These are phyloP conservation scores for Pararge aegeria DNA, from an alignment of 1,140 invertebrate genomes.

Conservation along the genomic window DNA sequence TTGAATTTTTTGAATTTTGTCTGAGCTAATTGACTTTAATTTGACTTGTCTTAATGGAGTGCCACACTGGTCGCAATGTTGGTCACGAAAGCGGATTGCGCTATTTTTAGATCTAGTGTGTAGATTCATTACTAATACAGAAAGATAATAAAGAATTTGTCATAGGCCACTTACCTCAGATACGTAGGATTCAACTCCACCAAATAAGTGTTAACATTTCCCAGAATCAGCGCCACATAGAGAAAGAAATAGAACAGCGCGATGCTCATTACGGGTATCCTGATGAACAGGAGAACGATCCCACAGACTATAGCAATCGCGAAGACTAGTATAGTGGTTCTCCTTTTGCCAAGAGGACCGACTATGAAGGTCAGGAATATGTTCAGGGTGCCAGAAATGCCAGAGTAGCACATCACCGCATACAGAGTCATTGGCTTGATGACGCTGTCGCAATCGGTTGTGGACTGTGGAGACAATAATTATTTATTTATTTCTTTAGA, in stretches of 20 bases:
- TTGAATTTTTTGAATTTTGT: too few relatives aligned
- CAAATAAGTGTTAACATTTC: conserved; percentile 55
- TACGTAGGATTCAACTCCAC: conserved; percentile 62
- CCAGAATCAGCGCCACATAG: conserved; percentile 53
- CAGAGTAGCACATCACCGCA: conserved; percentile 55
- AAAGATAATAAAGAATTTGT: too few relatives aligned
- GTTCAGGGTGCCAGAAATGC: conserved; percentile 34
- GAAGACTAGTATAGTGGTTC: conserved; percentile 46
- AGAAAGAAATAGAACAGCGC: conserved; percentile 53
- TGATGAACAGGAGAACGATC: conserved; percentile 44
- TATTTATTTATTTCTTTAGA: not conserved
- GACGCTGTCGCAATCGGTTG: conserved; percentile 21
- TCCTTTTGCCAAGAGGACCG: conserved; percentile 47
- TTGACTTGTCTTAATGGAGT: too few relatives aligned
- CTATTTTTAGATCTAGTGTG: too few relatives aligned
- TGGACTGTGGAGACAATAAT: conserved; percentile 14
- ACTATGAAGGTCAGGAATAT: conserved; percentile 53
- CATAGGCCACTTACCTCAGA: conserved; percentile 50
- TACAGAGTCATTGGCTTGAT: conserved; percentile 52
- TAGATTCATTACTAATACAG: too few relatives aligned
- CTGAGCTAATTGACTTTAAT: too few relatives aligned
- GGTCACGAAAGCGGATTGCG: too few relatives aligned
- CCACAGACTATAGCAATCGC: conserved; percentile 36
- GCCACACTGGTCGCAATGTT: too few relatives aligned
- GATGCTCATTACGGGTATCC: conserved; percentile 51